A percentile compares a stretch with the other conserved stretches of the same genome.
These are phyloP conservation scores for Diachasma alloeum DNA, from an alignment of 1,140 invertebrate genomes.

Conservation along the genomic window DNA sequence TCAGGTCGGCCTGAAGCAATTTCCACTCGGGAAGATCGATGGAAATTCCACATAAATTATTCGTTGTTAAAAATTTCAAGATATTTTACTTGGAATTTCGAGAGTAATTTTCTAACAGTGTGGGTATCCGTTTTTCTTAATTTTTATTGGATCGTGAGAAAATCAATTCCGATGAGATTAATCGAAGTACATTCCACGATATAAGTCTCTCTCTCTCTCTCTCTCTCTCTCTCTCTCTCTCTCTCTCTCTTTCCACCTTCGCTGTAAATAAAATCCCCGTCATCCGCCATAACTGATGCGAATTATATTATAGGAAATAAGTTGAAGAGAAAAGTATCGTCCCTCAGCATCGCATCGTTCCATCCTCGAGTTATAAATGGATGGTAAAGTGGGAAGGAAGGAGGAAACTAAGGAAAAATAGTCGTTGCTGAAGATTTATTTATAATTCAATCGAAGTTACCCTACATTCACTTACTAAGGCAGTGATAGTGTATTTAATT, in stretches of 20 bases:
- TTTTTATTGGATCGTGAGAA: too few species aligned
- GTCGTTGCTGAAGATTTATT: constrained; percentile 11
- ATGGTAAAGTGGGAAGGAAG: neutral
- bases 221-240: neutral
- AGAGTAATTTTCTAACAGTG: too few species aligned
- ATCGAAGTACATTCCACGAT: neutral
- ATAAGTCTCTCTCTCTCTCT: neutral
- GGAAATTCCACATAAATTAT: too few species aligned
- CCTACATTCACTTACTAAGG: neutral
- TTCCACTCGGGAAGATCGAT: too few species aligned
- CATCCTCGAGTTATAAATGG: neutral
- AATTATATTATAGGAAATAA: neutral
- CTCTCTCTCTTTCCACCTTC: neutral
- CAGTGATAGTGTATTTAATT: constrained; percentile 1
- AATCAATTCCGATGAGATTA: neutral
- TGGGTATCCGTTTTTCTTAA: too few species aligned
- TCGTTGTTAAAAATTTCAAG: too few species aligned
- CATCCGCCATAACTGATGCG: neutral
- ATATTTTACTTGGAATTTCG: too few species aligned
- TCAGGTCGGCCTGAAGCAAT: too few species aligned
- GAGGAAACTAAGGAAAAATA: neutral
- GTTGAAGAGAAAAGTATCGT: neutral
- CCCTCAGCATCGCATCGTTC: neutral
- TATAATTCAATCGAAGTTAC: constrained; percentile 15
- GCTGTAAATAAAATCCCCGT: neutral